A percentile compares a stretch with the other conserved stretches of the same genome.
Evolutionary conservation across 2,888 invertebrate species (phyloP).

Genomic region (Zele albiditarsus): DNA sequence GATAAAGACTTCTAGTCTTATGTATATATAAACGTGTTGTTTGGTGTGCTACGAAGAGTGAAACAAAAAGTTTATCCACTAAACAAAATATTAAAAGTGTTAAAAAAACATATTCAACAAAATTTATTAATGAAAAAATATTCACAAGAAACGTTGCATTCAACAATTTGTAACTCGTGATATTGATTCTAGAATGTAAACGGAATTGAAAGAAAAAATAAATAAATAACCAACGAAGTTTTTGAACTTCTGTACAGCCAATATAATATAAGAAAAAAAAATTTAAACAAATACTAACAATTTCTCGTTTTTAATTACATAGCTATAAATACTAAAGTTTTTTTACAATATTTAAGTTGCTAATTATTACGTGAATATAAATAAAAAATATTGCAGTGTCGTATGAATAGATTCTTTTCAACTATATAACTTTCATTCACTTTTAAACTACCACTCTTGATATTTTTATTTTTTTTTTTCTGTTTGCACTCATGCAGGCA

Average conservation of each 20-base stretch:
- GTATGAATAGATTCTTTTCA: not conserved
- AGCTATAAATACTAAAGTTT: not conserved
- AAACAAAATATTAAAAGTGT: not conserved
- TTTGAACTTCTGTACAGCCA: not conserved
- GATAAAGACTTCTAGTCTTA: not conserved
- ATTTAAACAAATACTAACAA: not conserved
- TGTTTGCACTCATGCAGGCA: not conserved
- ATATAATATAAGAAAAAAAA: too few species aligned
- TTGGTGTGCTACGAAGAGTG: not conserved
- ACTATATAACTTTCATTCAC: not conserved
- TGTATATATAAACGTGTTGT: not conserved
- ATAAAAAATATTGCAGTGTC: not conserved
- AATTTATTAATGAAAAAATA: not conserved
- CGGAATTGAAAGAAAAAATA: not conserved
- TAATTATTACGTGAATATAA: not conserved
- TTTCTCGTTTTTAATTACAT: not conserved
- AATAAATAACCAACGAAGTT: not conserved
- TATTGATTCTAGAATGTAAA: not conserved
- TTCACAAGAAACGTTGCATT: not conserved
- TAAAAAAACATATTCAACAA: not conserved
- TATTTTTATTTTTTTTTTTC: not conserved
- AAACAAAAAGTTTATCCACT: not conserved
- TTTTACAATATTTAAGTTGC: not conserved
- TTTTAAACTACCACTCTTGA: not conserved
- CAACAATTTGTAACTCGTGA: not conserved